Base-by-base conservation (phyloP, 2,888 invertebrate genomes). In the Apocheima hispidaria region DNA sequence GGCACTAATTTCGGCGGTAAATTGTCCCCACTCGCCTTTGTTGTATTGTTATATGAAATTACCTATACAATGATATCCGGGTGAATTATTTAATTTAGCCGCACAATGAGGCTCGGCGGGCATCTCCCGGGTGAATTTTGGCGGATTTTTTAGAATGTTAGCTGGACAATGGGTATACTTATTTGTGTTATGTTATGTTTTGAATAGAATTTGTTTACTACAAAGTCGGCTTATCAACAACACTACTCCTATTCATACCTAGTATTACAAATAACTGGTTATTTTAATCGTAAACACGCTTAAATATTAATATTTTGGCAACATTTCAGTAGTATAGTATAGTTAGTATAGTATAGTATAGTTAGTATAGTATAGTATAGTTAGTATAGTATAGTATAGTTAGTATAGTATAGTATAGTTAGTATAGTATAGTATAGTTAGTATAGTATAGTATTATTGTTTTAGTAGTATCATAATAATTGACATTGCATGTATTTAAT, bases 31-130 rank as follows among this genome's bases (percentile, higher is more conserved):
- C 50, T 70, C 55, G 58, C 70, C 72, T 70, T 75, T 75, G 75
- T 77, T 77, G 75, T 75, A 72, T 77, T 75, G 70, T 74, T 71
- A 65, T 75, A 75, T 75, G 69, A 72, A 75, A 71, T 72, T 76
- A 77, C 72, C 66, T 69, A 63, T 65, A 63, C 65, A 71, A 65
- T 64, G 58, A 69, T 66, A 65, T 69, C 60, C 58, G 49, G 61
- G 63, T 63, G 62, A 65, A 68, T 69, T 67, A 63, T 68, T 68
- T 68, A 65, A 69, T 69, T 69, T 69, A 60, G 53, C 56, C 57
- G 48, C 60, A 68, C 63, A 67, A 69, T 64, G 50, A 59, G 40
- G 36, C 53, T 50, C 40, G 41, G n/a, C 54, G 35, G 36, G 14
- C 35, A 52, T 58, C 52, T 51, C 14, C 30, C 49, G 7, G 40